These are phyloP conservation scores for Cottoperca gobio DNA, from an alignment of 2,797 vertebrate genomes.

Conservation along the genomic window DNA sequence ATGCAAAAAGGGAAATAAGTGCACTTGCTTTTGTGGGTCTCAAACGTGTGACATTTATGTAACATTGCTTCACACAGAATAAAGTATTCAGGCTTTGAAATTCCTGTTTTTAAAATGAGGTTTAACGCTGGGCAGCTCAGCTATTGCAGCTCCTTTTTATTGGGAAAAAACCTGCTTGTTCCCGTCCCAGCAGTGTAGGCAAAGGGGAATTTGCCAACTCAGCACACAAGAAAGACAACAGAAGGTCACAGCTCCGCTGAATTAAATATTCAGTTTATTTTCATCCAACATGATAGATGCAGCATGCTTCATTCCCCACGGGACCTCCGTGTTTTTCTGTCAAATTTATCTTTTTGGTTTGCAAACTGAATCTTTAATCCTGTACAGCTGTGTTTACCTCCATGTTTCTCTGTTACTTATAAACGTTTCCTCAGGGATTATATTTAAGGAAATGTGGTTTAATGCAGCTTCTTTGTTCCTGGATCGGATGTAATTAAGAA, in stretches of 20 bases:
- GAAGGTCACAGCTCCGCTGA: conserved; percentile 59
- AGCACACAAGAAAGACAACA: conserved; percentile 47
- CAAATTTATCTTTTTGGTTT: conserved; percentile 58
- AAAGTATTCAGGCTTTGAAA: background rate
- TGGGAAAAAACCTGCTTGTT: conserved; percentile 20
- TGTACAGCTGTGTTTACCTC: conserved; percentile 31
- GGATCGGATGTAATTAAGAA: background rate
- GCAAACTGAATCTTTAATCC: conserved; percentile 60
- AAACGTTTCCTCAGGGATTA: background rate
- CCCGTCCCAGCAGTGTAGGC: background rate
- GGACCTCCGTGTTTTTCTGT: conserved; percentile 41
- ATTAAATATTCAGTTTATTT: conserved; percentile 73
- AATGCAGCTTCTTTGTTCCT: background rate
- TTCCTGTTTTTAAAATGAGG: background rate
- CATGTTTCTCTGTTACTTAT: background rate
- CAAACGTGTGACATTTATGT: background rate
- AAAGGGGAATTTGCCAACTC: conserved; percentile 55
- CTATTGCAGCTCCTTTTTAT: background rate
- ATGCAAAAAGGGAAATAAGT: background rate
- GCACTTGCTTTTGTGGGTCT: background rate
- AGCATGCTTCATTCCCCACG: conserved; percentile 38
- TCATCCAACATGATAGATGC: conserved; percentile 55
- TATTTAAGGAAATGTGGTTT: background rate
- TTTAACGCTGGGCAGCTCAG: conserved; percentile 1
- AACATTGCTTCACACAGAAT: background rate